phyloP scores from a whole-genome alignment of 2,113 vertebrate genomes.

The Amblyopsis rosae region DNA sequence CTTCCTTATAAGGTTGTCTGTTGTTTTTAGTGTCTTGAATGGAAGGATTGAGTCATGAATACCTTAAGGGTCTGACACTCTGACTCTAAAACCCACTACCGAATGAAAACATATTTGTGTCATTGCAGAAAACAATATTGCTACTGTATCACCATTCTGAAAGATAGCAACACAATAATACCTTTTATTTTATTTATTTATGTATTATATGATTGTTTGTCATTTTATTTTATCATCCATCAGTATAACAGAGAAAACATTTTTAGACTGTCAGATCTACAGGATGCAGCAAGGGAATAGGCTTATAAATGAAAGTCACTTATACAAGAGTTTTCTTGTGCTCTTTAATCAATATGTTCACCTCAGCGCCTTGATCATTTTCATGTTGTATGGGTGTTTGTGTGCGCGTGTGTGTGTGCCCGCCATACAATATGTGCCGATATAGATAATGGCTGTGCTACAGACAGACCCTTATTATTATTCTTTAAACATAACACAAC shows the following conservation, averaged over 20 bases:
- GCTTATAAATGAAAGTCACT: constrained; percentile 54
- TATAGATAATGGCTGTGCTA: too few relatives aligned
- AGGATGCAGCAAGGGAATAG: constrained; percentile 1
- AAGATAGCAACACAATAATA: neutral
- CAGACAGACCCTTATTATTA: too few relatives aligned
- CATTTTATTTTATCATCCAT: constrained; percentile 2
- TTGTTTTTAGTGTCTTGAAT: too few relatives aligned
- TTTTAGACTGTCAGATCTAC: constrained; percentile 5
- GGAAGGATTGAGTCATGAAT: too few relatives aligned
- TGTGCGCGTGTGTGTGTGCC: too few relatives aligned
- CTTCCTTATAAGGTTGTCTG: too few relatives aligned
- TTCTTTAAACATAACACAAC: too few relatives aligned
- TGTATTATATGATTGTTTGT: neutral
- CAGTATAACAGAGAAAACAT: constrained; percentile 10
- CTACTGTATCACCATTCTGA: neutral
- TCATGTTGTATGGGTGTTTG: too few relatives aligned
- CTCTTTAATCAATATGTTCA: constrained; percentile 43
- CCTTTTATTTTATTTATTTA: neutral
- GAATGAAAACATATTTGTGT: neutral
- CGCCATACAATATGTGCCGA: too few relatives aligned
- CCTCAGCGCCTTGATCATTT: constrained; percentile 3
- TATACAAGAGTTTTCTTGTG: constrained; percentile 21
- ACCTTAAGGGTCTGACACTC: too few relatives aligned
- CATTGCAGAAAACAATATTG: neutral
- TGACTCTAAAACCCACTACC: too few relatives aligned